These are phyloP conservation scores for Sciurus vulgaris DNA, from an alignment of 2,797 vertebrate species.

Conservation along the genomic window DNA sequence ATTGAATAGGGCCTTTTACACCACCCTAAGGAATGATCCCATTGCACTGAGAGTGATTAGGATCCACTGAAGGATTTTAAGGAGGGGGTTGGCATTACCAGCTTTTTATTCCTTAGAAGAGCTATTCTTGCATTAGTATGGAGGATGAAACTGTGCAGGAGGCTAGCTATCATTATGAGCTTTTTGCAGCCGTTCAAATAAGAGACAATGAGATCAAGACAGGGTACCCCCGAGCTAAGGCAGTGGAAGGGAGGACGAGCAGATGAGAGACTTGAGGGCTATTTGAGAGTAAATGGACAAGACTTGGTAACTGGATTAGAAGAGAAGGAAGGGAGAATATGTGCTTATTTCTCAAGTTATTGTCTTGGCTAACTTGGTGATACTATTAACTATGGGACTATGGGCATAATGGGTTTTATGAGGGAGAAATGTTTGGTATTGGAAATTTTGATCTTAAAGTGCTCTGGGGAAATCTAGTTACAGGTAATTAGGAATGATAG, in stretches of 20 bases:
- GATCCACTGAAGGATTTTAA: not conserved
- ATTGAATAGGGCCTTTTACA: not conserved
- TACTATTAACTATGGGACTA: not conserved
- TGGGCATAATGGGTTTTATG: not conserved
- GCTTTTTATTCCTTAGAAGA: not conserved
- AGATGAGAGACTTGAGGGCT: not conserved
- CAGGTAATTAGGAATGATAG: conserved; percentile 27
- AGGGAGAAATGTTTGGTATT: not conserved
- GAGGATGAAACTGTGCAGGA: not conserved
- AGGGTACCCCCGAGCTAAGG: not conserved
- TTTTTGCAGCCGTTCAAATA: not conserved
- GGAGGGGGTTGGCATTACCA: not conserved
- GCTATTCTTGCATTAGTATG: not conserved
- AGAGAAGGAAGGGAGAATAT: not conserved
- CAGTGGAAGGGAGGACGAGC: not conserved
- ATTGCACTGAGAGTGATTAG: too few species aligned
- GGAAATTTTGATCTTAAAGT: conserved; percentile 39
- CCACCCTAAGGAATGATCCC: not conserved
- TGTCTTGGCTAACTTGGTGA: not conserved
- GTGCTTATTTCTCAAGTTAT: not conserved
- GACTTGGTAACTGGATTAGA: conserved; percentile 16
- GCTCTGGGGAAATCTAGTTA: conserved; percentile 41
- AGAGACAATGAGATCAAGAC: not conserved
- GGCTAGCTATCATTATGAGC: not conserved
- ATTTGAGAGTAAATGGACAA: not conserved